Base-by-base conservation (phyloP, 2,797 vertebrate species). In the Gambelia wislizenii region DNA sequence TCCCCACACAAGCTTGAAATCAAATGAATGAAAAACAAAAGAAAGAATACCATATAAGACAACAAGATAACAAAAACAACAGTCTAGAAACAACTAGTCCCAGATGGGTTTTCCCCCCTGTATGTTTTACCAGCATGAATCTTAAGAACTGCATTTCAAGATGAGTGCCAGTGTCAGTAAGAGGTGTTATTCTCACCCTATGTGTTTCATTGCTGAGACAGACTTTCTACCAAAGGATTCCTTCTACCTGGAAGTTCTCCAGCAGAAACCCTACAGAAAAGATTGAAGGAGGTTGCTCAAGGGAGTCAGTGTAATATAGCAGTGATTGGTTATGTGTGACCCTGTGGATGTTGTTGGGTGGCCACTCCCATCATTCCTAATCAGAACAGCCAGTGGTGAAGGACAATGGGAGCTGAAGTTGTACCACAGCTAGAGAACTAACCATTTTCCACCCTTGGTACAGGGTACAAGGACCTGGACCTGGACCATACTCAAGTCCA, bases 11-110 rank as follows among this genome's bases (percentile, higher is more conserved):
- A 77, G 83, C 92, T 85, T 83, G 91, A 92, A 95, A 92, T 87
- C 92, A 92, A 94, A 95, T 96, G 96, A 97, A 96, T 96, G 96
- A 94, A 96, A 93, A 91, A 89, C 91, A 95, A 90, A 86, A 89
- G 70, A 96, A 93, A 94, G 87, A 94, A 92, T 44, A 44, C 30
- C 92, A 90, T 87, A 59, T 75, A 69, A 67, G 30, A 64, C 64
- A 83, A 83, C 36, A 67, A 67, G 27, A 61, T 6, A 49, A 64
- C 27, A n/a, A 25, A 77, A 56, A 30, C 59, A 88, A 67, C 9
- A 54, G 25, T 67, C 30, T 74, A 18, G 47, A 72, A 25, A 76
- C 7, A 49, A 77, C 47, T 20, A n/a, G 18, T 54, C 56, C 13
- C 27, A 52, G 27, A 54, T 36, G n/a, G n/a, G n/a, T n/a, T n/a